phyloP scores from a whole-genome alignment of 2,888 invertebrate species.

The Mactromeris polynyma region DNA sequence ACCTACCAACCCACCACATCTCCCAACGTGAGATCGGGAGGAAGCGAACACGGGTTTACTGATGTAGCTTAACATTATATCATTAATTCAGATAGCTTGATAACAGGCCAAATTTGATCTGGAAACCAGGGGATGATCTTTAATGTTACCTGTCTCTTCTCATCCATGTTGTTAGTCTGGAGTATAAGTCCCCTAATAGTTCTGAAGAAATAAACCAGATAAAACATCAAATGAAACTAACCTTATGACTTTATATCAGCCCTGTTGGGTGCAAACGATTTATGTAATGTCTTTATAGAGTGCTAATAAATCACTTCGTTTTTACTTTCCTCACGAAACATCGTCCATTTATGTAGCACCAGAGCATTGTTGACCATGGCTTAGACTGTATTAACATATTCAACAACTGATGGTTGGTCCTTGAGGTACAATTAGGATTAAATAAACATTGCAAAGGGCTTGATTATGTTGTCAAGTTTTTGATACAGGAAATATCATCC shows the following conservation, averaged over 20 bases:
- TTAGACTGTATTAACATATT: too few relatives aligned
- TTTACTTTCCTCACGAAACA: not conserved
- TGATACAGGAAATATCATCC: too few relatives aligned
- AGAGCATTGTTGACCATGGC: too few relatives aligned
- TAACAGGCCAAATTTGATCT: too few relatives aligned
- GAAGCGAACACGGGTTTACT: too few relatives aligned
- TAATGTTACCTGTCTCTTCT: not conserved
- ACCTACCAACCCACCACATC: too few relatives aligned
- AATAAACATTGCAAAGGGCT: not conserved
- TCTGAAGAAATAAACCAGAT: not conserved
- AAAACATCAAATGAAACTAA: not conserved
- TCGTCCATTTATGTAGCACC: not conserved
- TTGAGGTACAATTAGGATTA: not conserved
- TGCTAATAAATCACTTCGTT: not conserved
- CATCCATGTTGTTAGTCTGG: not conserved
- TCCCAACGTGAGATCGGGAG: too few relatives aligned
- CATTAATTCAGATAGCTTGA: too few relatives aligned
- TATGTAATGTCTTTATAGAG: not conserved
- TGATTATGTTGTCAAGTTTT: not conserved
- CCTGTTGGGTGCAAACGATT: not conserved
- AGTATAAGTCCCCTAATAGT: not conserved
- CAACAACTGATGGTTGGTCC: not conserved
- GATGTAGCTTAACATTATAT: too few relatives aligned
- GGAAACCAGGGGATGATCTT: too few relatives aligned
- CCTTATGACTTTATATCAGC: not conserved